Percentiles rank a stretch among this genome's conserved stretches.
These are phyloP conservation scores for Amphimallon solstitiale DNA, from an alignment of 2,888 invertebrate species.

Conservation along the genomic window DNA sequence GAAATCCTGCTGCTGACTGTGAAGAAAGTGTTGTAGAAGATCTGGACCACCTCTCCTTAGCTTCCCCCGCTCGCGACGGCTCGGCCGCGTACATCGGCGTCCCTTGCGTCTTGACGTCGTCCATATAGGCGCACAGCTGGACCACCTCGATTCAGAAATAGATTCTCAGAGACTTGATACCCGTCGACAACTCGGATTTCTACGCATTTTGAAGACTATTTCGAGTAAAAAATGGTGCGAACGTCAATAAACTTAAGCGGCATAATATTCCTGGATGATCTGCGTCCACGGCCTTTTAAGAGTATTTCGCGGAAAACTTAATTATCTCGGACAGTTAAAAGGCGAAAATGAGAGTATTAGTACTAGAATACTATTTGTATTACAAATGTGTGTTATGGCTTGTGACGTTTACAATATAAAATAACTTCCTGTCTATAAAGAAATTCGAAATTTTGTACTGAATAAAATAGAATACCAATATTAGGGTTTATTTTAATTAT, in stretches of 20 bases:
- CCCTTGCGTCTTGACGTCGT: constrained; percentile 36
- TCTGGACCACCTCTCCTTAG: constrained; percentile 44
- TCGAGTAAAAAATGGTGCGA: constrained; percentile 24
- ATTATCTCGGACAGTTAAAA: no score
- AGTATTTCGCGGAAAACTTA: background rate
- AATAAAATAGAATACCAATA: no score
- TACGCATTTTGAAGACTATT: constrained; percentile 30
- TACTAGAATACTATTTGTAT: no score
- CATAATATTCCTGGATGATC: background rate
- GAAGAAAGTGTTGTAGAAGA: constrained; percentile 63
- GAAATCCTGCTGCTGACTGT: constrained; percentile 72
- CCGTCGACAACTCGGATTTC: constrained; percentile 38
- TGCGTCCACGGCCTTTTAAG: background rate
- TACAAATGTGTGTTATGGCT: no score
- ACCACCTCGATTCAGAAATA: constrained; percentile 49
- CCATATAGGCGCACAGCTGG: constrained; percentile 46
- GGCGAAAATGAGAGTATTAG: no score
- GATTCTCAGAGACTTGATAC: constrained; percentile 45
- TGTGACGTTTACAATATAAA: background rate
- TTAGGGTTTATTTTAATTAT: no score
- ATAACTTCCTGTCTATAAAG: no score
- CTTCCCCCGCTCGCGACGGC: constrained; percentile 19
- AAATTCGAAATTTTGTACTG: no score
- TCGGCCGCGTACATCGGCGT: background rate
- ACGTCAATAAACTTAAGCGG: constrained; percentile 19